A percentile compares a stretch with the other conserved stretches of the same genome.
These are phyloP conservation scores for Auanema freiburgensis DNA, from an alignment of 2,888 invertebrate genomes.

Conservation along the genomic window DNA sequence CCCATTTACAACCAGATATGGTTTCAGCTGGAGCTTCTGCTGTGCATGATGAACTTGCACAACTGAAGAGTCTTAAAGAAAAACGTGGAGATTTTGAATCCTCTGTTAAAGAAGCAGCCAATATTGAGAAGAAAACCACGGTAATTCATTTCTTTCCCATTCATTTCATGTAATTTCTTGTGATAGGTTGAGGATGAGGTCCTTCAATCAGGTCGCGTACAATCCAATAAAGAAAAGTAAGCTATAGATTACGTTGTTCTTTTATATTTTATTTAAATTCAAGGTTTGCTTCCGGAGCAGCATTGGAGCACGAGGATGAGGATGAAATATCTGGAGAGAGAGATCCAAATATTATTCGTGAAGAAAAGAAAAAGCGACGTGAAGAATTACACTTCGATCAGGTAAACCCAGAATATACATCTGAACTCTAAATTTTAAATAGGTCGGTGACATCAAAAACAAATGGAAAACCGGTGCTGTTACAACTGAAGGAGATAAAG, in stretches of 20 bases:
- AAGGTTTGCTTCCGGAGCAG: slow-evolving; percentile 52
- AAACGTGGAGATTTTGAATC: slow-evolving; percentile 58
- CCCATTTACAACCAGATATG: slow-evolving; percentile 14
- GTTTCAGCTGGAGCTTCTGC: slow-evolving; percentile 52
- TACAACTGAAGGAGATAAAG: slow-evolving; percentile 58
- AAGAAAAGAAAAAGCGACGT: slow-evolving; percentile 37
- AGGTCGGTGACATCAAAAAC: slow-evolving; percentile 61
- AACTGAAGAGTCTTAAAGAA: slow-evolving; percentile 49
- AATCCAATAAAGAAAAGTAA: slow-evolving; percentile 51
- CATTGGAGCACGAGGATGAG: slow-evolving; percentile 43
- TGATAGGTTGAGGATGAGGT: slow-evolving; percentile 52
- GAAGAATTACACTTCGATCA: slow-evolving; percentile 50
- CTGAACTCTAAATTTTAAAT: slow-evolving; percentile 22
- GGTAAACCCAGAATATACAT: slow-evolving; percentile 19
- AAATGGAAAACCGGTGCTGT: slow-evolving; percentile 65
- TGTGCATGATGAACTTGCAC: slow-evolving; percentile 59
- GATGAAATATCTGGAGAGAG: slow-evolving; percentile 43
- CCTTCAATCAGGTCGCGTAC: slow-evolving; percentile 50
- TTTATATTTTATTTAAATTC: no score
- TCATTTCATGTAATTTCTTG: slow-evolving; percentile 13
- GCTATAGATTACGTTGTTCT: no score
- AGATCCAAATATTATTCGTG: slow-evolving; percentile 50
- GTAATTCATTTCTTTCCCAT: slow-evolving; percentile 8
- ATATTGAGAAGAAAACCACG: slow-evolving; percentile 43
- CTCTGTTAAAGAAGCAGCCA: slow-evolving; percentile 48